These are phyloP conservation scores for Cavia aperea DNA, from an alignment of 2,113 vertebrate species.

Conservation along the genomic window DNA sequence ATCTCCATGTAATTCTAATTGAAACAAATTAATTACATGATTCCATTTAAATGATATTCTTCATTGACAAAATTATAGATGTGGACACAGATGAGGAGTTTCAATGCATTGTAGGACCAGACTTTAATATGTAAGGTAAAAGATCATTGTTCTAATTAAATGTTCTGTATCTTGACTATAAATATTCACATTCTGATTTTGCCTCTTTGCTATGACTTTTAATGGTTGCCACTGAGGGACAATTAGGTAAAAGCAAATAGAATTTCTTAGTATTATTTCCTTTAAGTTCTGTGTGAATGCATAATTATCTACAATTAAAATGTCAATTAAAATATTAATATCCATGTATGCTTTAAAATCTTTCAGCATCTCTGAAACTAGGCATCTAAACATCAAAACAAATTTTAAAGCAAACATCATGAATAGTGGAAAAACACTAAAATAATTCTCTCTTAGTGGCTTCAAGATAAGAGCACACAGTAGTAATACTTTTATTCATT, in stretches of 20 bases:
- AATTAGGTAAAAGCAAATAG: background rate
- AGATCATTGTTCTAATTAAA: background rate
- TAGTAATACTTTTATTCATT: background rate
- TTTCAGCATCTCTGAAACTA: background rate
- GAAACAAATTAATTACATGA: background rate
- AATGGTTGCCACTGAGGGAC: background rate
- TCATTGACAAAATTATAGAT: background rate
- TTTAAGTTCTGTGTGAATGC: background rate
- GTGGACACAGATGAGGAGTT: background rate
- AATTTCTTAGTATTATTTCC: background rate
- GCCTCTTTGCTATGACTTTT: background rate
- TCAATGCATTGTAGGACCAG: background rate
- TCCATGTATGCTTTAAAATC: background rate
- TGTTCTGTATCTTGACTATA: background rate
- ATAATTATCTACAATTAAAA: background rate
- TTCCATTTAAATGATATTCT: background rate
- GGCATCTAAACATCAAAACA: background rate
- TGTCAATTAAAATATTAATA: background rate
- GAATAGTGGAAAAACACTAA: background rate
- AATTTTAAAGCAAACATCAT: background rate
- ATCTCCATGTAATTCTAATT: background rate
- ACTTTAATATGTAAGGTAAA: background rate
- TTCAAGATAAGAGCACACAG: background rate
- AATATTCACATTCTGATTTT: background rate
- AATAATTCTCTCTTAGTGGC: background rate